Conservation (phyloP, 2,888 invertebrate species). For the Machimus rusticus region DNA sequence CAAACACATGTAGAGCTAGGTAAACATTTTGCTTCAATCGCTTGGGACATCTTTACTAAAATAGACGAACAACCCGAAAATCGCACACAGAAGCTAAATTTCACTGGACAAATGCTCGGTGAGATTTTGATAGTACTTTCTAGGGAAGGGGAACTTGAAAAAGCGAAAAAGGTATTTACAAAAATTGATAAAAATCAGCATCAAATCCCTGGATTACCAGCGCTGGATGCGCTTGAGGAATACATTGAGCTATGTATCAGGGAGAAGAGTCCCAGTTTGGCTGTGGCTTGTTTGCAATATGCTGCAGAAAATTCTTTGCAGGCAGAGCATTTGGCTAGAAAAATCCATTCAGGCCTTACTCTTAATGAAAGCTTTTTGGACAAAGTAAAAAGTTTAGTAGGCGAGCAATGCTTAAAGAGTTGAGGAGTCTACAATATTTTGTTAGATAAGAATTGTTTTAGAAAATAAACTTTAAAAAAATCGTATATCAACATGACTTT, state of each 20-base stretch:
- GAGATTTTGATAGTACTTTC: slow-evolving; percentile 66
- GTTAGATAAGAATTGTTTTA: neutral
- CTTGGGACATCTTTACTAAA: slow-evolving; percentile 67
- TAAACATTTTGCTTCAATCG: slow-evolving; percentile 66
- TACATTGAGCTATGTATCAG: slow-evolving; percentile 68
- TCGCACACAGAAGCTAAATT: slow-evolving; percentile 59
- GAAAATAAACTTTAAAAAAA: neutral
- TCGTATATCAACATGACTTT: neutral
- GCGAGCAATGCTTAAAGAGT: slow-evolving; percentile 56
- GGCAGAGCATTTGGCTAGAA: slow-evolving; percentile 51
- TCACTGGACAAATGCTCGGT: slow-evolving; percentile 70
- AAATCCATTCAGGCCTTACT: slow-evolving; percentile 58
- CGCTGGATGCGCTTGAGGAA: slow-evolving; percentile 63
- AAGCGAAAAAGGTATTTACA: slow-evolving; percentile 65
- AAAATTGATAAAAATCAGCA: slow-evolving; percentile 65
- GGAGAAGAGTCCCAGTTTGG: slow-evolving; percentile 64
- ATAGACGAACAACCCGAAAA: slow-evolving; percentile 63
- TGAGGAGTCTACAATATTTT: neutral
- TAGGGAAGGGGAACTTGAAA: slow-evolving; percentile 65
- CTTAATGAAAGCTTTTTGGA: slow-evolving; percentile 64
- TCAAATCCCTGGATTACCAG: slow-evolving; percentile 67
- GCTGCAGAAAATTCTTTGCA: slow-evolving; percentile 67
- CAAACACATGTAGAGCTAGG: slow-evolving; percentile 55
- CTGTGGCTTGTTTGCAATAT: slow-evolving; percentile 68
- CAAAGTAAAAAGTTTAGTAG: slow-evolving; percentile 65